Evolutionary conservation across 2,797 vertebrate genomes (phyloP).

Genomic region (Acipenser ruthenus): DNA sequence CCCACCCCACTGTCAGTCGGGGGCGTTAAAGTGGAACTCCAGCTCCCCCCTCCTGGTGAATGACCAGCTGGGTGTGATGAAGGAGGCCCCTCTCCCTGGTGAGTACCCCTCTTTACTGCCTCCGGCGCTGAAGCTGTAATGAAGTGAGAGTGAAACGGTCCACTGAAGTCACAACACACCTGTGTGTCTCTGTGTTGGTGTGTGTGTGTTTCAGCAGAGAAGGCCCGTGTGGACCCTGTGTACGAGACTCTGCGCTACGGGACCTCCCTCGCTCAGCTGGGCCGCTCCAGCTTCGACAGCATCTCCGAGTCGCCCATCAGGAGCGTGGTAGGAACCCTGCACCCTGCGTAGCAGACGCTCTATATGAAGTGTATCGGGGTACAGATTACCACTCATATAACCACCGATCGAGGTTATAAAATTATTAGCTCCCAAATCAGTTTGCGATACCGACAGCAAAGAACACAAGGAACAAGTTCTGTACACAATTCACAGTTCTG

Average conservation of each 20-base stretch:
- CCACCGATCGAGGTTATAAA: too few relatives aligned
- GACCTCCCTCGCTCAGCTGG: conserved; percentile 82
- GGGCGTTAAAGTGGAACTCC: conserved; percentile 84
- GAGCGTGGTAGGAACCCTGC: conserved; percentile 63
- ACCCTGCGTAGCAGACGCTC: too few relatives aligned
- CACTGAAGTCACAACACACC: conserved; percentile 10
- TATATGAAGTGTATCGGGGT: too few relatives aligned
- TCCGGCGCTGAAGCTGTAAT: conserved; percentile 33
- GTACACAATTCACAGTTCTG: too few relatives aligned
- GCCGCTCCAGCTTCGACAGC: conserved; percentile 79
- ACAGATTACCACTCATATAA: too few relatives aligned
- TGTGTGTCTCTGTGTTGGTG: not conserved
- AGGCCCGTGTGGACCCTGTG: conserved; percentile 69
- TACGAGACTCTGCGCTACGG: conserved; percentile 82
- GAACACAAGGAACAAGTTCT: too few relatives aligned
- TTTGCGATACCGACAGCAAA: too few relatives aligned
- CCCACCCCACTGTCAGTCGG: conserved; percentile 48
- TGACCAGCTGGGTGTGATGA: conserved; percentile 59
- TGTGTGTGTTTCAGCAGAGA: conserved; percentile 41
- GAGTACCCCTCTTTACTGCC: conserved; percentile 27
- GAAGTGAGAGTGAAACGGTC: conserved; percentile 26
- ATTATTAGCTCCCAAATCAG: too few relatives aligned
- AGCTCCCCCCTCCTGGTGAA: conserved; percentile 79
- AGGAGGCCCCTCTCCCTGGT: conserved; percentile 70
- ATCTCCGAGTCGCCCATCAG: conserved; percentile 76